Base-by-base conservation (phyloP, 2,888 invertebrate genomes). In the Phania funesta region DNA sequence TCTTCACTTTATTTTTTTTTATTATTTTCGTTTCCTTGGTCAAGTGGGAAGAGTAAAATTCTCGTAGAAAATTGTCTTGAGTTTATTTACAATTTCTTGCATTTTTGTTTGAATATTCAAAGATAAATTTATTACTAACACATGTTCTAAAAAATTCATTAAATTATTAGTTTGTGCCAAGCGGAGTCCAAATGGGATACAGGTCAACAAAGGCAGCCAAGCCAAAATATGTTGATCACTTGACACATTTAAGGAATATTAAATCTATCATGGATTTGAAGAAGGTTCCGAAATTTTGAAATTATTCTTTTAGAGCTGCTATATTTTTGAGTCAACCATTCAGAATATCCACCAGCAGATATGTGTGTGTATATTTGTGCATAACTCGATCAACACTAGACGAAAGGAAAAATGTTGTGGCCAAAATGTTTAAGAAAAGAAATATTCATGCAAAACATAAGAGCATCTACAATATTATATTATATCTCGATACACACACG, bases 101-200 rank as follows among this genome's bases (percentile, higher is more conserved):
- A 68, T 60, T 46, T 60, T 52, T 52, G 26, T 24, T 35, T 46
- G 16, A 24, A 70, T 35, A 54, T n/a, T n/a, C n/a, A n/a, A n/a
- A n/a, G 56, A 78, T 64, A 22, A 78, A 71, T 78, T 54, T 50
- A 68, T 56, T 64, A 75, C 64, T 62, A 64, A 70, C 75, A 75
- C 70, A 70, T 76, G 80, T 38, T 71, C 44, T 71, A 52, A 38
- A 76, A 76, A 71, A 71, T 76, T 80, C 71, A 80, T 71, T 71
- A 80, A 76, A 80, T 80, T 67, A 58, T 71, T 65, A 71, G 65
- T 80, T 75, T 54, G 68, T 22, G 24, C n/a, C 35, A 64, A 71
- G 20, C 11, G 50, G 56, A 38, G 18, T 56, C 58, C 54, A 2
- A 75, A 65, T 20, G 46, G 32, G 11, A 62, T 24, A 16, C 35